Conservation (phyloP, 1,140 invertebrate species). For the Lepidostoma basale region DNA sequence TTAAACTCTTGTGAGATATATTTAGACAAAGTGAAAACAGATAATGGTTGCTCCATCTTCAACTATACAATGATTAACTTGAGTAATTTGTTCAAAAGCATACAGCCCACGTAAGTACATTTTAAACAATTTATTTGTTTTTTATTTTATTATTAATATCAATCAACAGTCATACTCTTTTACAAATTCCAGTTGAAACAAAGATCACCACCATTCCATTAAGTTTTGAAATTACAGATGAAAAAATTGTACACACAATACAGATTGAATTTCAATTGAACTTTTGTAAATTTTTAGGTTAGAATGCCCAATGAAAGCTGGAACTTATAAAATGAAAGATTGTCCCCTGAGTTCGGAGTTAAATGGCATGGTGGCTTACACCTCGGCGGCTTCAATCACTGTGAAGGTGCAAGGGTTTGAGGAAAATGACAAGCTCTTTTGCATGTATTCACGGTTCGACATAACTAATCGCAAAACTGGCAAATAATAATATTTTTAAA, state of each 20-base stretch:
- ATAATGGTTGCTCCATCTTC: constrained; percentile 35
- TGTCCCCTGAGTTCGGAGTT: constrained; percentile 26
- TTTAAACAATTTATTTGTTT: too few relatives aligned
- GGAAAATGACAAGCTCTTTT: constrained; percentile 30
- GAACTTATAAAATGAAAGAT: constrained; percentile 38
- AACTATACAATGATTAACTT: background rate
- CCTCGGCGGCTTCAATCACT: constrained; percentile 10
- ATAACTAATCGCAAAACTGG: constrained; percentile 35
- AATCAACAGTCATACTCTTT: too few relatives aligned
- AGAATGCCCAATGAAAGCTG: constrained; percentile 31
- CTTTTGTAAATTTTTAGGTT: constrained; percentile 18
- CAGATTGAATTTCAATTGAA: too few relatives aligned
- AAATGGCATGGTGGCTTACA: constrained; percentile 18
- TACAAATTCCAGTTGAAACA: too few relatives aligned
- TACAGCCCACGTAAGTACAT: constrained; percentile 36
- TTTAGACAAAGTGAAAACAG: constrained; percentile 36
- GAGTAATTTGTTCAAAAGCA: constrained; percentile 13
- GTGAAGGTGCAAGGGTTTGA: constrained; percentile 29
- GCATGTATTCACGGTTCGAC: constrained; percentile 35
- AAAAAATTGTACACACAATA: too few relatives aligned
- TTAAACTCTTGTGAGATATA: constrained; percentile 41
- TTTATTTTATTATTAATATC: too few relatives aligned
- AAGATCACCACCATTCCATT: too few relatives aligned
- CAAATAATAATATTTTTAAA: too few relatives aligned
- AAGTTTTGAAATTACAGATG: too few relatives aligned